Base-by-base conservation (phyloP, 2,797 vertebrate genomes). In the Nasua narica region DNA sequence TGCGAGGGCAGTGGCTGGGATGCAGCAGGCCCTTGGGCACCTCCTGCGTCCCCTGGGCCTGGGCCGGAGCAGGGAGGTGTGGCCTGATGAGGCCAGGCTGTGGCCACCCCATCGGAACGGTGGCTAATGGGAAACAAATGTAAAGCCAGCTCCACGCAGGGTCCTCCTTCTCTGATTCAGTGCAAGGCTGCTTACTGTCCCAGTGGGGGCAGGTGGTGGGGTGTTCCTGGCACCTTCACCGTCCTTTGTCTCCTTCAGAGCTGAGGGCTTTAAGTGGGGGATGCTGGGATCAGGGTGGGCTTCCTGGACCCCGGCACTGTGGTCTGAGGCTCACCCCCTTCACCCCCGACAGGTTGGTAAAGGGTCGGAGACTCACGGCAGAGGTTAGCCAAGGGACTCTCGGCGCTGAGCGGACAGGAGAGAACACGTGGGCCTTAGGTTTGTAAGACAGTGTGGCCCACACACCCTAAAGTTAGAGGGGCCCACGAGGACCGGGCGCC, bases 1-100 rank as follows among this genome's bases (percentile, higher is more conserved):
- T 97, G 98, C 50, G 98, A 99, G 98, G 98, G 99, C 98, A 98
- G 97, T 98, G 97, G 98, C 98, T 98, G 98, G 99, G 98, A 98
- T 98, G 98, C 97, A 97, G 97, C 98, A 98, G 98, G 98, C 54
- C 54, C 54, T 56, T 92, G 95, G 95, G 95, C 98, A 32, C 98
- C 97, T 97, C 97, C 95, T 92, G 93, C 96, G 90, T 86, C 0
- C 97, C 97, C 89, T 1, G 8, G 95, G 98, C 96, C 97, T 95
- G 13, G 16, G 46, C 72, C 58, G 0, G 27, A 14, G 76, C 72
- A 72, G 43, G 90, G 92, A 97, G 84, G 94, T 90, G 86, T 1
- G 15, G 62, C 77, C 90, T 79, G 94, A 96, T 83, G 72, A 93
- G 52, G 91, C 50, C 1, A 16, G 0, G 29, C 35, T 7, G 60